Percentiles rank a stretch among this genome's conserved stretches.
Conservation (phyloP, 2,113 vertebrate genomes). For the Siniperca chuatsi region DNA sequence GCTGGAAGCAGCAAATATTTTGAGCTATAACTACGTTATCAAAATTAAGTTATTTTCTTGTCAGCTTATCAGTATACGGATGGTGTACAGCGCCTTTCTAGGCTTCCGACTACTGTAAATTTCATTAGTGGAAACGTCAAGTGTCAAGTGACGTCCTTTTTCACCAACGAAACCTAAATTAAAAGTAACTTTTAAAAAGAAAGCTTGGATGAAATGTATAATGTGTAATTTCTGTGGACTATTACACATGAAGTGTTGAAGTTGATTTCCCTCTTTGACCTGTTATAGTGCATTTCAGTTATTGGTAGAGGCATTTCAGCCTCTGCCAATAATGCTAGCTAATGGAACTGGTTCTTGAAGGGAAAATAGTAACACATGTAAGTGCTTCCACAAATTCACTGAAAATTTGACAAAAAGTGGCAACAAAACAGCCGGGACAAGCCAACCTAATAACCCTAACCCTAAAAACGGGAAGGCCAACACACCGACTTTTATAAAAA, state of each 20-base stretch:
- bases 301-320: too few relatives aligned
- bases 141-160: background rate
- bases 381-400: too few relatives aligned
- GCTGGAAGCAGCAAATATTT: background rate
- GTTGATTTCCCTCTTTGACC: background rate
- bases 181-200: background rate
- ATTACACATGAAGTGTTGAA: background rate
- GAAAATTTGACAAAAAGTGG: too few relatives aligned
- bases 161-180: background rate
- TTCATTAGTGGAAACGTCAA: background rate
- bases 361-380: background rate
- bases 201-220: background rate
- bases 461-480: too few relatives aligned
- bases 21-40: background rate
- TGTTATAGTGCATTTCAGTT: background rate
- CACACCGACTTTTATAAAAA: too few relatives aligned
- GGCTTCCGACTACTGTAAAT: background rate
- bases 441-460: too few relatives aligned
- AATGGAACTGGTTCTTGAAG: background rate
- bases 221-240: too few relatives aligned
- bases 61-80: background rate
- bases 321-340: background rate
- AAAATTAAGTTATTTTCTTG: background rate
- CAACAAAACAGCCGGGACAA: background rate
- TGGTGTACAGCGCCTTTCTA: too few relatives aligned